A percentile compares a stretch with the other conserved stretches of the same genome.
Evolutionary conservation across 2,797 vertebrate species (phyloP).

Genomic region (Vireo griseus): DNA sequence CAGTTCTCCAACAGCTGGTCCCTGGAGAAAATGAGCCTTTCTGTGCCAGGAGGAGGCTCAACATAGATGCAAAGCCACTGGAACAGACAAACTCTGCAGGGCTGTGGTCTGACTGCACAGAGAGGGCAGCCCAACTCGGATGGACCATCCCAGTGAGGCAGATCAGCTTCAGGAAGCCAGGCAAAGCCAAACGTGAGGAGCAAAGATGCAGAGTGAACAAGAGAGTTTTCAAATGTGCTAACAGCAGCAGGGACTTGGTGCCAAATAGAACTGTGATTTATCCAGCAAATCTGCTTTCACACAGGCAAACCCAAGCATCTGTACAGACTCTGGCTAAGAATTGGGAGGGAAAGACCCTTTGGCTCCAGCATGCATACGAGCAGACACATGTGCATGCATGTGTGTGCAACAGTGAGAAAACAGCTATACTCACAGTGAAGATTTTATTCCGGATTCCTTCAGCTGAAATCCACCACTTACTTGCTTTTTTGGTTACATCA

Average conservation of each 20-base stretch:
- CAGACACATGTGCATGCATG: fast-evolving
- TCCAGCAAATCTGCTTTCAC: background rate
- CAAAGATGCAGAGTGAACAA: background rate
- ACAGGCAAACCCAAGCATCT: background rate
- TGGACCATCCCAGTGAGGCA: fast-evolving
- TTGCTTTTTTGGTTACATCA: constrained; percentile 73
- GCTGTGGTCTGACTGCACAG: background rate
- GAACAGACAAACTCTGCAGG: background rate
- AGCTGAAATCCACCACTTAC: constrained; percentile 67
- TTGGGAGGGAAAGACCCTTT: background rate
- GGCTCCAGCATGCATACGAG: background rate
- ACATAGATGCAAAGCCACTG: background rate
- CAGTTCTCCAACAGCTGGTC: background rate
- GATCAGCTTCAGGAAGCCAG: background rate
- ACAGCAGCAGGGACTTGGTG: background rate
- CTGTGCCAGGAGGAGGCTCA: background rate
- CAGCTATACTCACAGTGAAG: constrained; percentile 6
- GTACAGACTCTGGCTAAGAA: background rate
- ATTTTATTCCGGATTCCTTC: constrained; percentile 63
- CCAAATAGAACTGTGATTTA: background rate
- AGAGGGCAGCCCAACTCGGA: background rate
- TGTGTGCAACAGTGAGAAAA: background rate
- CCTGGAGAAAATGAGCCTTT: background rate
- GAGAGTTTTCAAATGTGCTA: background rate
- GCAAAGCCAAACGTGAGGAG: background rate